Conservation (phyloP, 2,888 invertebrate genomes). For the Leptinotarsa juncta region DNA sequence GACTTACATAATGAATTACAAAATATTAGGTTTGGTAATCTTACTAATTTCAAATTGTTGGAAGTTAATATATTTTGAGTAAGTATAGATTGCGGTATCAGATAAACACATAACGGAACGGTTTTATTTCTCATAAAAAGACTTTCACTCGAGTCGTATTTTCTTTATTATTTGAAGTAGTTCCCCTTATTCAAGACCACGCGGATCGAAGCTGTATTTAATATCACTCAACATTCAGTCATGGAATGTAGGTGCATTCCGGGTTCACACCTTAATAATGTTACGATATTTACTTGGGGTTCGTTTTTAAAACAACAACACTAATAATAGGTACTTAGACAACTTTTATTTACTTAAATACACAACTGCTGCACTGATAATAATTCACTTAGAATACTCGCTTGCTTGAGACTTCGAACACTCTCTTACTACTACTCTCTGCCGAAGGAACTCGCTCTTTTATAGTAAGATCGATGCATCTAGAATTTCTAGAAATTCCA, state of each 20-base stretch:
- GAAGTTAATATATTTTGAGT: neutral
- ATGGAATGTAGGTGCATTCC: neutral
- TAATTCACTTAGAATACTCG: too few species aligned
- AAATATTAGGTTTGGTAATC: neutral
- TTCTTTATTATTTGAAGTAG: neutral
- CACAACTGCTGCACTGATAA: too few species aligned
- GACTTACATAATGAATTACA: neutral
- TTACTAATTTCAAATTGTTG: neutral
- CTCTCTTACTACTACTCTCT: too few species aligned
- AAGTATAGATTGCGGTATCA: neutral
- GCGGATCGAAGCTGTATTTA: neutral
- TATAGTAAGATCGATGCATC: too few species aligned
- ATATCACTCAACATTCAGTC: neutral
- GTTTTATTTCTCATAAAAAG: neutral
- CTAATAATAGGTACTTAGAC: too few species aligned
- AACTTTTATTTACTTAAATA: too few species aligned
- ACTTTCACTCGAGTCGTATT: neutral
- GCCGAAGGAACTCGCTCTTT: too few species aligned
- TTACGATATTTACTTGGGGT: too few species aligned
- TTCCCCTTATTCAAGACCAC: neutral
- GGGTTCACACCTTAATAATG: neutral
- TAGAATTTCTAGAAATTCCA: too few species aligned
- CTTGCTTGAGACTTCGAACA: too few species aligned
- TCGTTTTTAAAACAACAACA: too few species aligned
- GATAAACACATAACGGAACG: neutral